These are phyloP conservation scores for Mellivora capensis DNA, from an alignment of 2,113 vertebrate species.

Conservation along the genomic window DNA sequence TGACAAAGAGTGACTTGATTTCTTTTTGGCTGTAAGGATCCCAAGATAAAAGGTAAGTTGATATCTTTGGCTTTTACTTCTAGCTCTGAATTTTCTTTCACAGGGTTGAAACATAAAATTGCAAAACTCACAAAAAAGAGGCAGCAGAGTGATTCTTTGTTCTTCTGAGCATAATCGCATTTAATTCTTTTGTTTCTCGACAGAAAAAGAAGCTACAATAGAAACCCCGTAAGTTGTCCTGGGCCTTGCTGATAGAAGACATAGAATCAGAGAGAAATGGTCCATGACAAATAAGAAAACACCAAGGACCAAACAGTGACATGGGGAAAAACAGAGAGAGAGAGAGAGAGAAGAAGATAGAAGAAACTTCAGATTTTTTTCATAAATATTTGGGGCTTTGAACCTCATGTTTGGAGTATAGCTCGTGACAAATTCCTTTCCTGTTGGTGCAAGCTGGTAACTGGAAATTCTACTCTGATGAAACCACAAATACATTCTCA, in stretches of 20 bases:
- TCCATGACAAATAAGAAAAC: background rate
- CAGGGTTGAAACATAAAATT: background rate
- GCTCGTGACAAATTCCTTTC: background rate
- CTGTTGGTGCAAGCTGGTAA: background rate
- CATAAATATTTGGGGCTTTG: background rate
- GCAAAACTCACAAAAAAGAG: background rate
- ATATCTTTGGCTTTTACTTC: background rate
- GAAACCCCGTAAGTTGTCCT: background rate
- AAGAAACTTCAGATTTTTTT: background rate
- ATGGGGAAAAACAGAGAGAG: background rate
- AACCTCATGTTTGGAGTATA: background rate
- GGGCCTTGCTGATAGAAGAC: background rate
- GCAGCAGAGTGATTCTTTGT: background rate
- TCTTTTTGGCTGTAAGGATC: background rate
- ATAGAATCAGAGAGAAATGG: background rate
- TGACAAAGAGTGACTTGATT: background rate
- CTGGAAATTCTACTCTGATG: background rate
- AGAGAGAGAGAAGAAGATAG: background rate
- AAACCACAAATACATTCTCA: background rate
- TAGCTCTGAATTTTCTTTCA: background rate
- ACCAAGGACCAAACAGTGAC: background rate
- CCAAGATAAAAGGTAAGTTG: background rate
- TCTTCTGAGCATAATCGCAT: background rate
- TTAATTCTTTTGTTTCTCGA: background rate
- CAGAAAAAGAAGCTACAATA: background rate